phyloP scores from a whole-genome alignment of 2,797 vertebrate genomes.

The Eospalax fontanierii region DNA sequence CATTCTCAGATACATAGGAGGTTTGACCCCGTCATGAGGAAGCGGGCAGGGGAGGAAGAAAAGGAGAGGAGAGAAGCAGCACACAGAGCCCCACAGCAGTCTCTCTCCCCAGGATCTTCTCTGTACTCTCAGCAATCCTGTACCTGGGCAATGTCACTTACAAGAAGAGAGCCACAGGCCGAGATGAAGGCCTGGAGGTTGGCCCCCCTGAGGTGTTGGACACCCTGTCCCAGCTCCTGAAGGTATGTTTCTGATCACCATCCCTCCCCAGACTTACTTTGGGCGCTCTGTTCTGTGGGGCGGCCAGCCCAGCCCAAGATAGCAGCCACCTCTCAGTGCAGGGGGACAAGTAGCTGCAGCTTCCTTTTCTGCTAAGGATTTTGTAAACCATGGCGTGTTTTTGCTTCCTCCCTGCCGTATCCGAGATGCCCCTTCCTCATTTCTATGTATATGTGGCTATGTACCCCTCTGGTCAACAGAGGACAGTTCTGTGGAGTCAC shows the following conservation, averaged over 20 bases:
- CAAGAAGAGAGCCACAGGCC: constrained; percentile 92
- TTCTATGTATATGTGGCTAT: neutral
- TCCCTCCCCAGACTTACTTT: no score
- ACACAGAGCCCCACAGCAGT: neutral
- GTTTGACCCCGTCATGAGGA: no score
- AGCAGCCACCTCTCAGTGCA: neutral
- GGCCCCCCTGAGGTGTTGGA: constrained; percentile 94
- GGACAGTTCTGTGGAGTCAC: no score
- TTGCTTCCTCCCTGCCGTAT: neutral
- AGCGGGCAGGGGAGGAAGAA: no score
- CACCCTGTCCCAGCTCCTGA: constrained; percentile 95
- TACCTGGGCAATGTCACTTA: constrained; percentile 96
- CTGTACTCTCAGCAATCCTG: constrained; percentile 96
- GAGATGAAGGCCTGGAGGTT: constrained; percentile 92
- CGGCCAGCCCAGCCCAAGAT: no score
- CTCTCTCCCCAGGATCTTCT: constrained; percentile 94
- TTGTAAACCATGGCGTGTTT: no score
- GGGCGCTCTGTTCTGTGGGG: no score
- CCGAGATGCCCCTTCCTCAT: neutral
- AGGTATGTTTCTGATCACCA: constrained; percentile 87
- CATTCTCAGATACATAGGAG: neutral
- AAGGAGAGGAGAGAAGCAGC: no score
- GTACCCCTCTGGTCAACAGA: neutral
- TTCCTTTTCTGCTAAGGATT: no score
- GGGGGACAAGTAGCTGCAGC: no score